Evolutionary conservation across 2,113 vertebrate species (phyloP).

Genomic region (Menidia beryllina): DNA sequence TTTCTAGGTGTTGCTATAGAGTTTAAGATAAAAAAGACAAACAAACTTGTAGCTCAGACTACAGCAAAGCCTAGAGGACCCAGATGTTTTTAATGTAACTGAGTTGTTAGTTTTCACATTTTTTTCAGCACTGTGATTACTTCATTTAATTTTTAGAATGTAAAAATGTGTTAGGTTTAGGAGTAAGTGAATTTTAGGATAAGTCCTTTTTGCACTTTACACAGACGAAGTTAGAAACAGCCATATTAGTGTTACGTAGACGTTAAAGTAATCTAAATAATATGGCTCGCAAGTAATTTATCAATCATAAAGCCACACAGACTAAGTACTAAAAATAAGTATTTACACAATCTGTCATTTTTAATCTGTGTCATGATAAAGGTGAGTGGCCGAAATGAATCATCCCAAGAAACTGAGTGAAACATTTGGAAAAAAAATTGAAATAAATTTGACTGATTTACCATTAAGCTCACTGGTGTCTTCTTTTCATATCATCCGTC

Average conservation of each 20-base stretch:
- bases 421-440: slow-evolving; percentile 15
- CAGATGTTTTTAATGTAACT: neutral
- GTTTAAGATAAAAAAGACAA: slow-evolving; percentile 18
- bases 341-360: slow-evolving; percentile 28
- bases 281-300: slow-evolving; percentile 3
- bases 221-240: slow-evolving; percentile 19
- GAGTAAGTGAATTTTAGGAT: slow-evolving; percentile 25
- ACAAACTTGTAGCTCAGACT: neutral
- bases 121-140: neutral
- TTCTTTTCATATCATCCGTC: slow-evolving; percentile 1
- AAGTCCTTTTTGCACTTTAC: slow-evolving; percentile 39
- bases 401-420: neutral
- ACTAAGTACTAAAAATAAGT: slow-evolving; percentile 9
- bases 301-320: slow-evolving; percentile 14
- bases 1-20: neutral
- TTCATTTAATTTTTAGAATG: too few species aligned
- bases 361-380: slow-evolving; percentile 4
- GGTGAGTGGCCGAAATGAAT: neutral
- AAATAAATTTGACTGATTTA: slow-evolving; percentile 53
- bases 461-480: slow-evolving; percentile 17
- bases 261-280: neutral
- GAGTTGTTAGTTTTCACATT: too few species aligned
- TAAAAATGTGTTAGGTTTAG: too few species aligned
- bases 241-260: neutral
- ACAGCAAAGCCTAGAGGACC: neutral